These are phyloP conservation scores for Chrysochloris asiatica DNA, from an alignment of 2,113 vertebrate genomes.

Conservation along the genomic window DNA sequence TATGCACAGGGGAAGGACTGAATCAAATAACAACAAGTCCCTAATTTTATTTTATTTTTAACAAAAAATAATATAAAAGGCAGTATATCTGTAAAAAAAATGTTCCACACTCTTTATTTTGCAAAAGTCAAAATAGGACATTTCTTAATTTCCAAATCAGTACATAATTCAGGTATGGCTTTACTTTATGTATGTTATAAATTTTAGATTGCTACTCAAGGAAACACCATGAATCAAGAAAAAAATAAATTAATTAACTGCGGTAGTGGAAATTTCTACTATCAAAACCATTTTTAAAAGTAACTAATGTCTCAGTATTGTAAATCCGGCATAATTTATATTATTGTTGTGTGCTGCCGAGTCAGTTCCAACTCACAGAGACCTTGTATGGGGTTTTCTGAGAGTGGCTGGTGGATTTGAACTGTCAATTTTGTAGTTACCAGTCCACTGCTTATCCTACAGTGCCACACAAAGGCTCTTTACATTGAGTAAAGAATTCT, in stretches of 20 bases:
- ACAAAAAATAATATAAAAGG: slow-evolving; percentile 22
- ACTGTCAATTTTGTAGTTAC: too few relatives aligned
- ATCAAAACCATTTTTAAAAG: slow-evolving; percentile 29
- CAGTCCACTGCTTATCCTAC: too few relatives aligned
- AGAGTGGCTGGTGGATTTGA: too few relatives aligned
- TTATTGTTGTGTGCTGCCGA: too few relatives aligned
- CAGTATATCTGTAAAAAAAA: slow-evolving; percentile 10
- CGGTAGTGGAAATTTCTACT: slow-evolving; percentile 32
- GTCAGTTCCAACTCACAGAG: too few relatives aligned
- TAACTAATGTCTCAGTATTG: background rate
- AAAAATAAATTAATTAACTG: slow-evolving; percentile 29
- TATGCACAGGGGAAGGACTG: background rate
- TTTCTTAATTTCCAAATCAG: slow-evolving; percentile 55
- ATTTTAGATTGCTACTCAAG: slow-evolving; percentile 45
- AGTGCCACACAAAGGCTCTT: too few relatives aligned
- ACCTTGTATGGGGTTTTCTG: too few relatives aligned
- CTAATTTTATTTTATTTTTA: slow-evolving; percentile 1
- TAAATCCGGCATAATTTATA: background rate
- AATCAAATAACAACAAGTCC: background rate
- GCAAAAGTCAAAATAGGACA: slow-evolving; percentile 31
- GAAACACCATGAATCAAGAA: slow-evolving; percentile 43
- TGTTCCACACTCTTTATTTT: background rate
- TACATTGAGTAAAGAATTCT: too few relatives aligned
- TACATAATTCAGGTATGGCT: slow-evolving; percentile 20
- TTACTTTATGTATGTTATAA: slow-evolving; percentile 1